A percentile compares a stretch with the other conserved stretches of the same genome.
phyloP scores from a whole-genome alignment of 2,113 vertebrate species.

The Callopanchax toddi region DNA sequence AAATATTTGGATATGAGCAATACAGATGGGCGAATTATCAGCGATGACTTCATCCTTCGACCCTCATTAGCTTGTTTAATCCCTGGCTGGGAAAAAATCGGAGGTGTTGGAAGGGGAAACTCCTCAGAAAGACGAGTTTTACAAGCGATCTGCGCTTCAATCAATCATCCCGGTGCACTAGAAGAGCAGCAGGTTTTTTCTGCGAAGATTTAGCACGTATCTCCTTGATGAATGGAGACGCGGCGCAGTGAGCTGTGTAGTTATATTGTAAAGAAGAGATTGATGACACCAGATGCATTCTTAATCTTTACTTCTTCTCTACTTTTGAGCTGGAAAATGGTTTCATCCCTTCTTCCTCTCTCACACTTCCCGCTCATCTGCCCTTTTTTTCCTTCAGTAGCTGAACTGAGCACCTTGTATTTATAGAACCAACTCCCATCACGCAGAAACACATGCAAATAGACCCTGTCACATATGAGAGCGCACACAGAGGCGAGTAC shows the following conservation, averaged over 20 bases:
- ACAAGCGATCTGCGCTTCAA: constrained; percentile 26
- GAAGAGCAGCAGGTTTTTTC: constrained; percentile 39
- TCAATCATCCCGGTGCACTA: constrained; percentile 46
- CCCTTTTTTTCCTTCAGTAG: constrained; percentile 41
- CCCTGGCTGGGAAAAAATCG: constrained; percentile 37
- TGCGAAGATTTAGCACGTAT: constrained; percentile 49
- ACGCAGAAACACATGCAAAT: constrained; percentile 55
- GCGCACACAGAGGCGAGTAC: constrained; percentile 5
- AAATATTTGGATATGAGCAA: constrained; percentile 64
- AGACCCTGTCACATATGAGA: constrained; percentile 37
- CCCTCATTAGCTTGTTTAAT: constrained; percentile 53
- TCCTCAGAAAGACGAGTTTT: constrained; percentile 40
- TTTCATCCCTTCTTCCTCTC: constrained; percentile 28
- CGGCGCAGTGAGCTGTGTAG: constrained; percentile 38
- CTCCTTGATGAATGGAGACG: constrained; percentile 50
- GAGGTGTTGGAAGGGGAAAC: constrained; percentile 36
- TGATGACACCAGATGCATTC: constrained; percentile 44
- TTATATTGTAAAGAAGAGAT: constrained; percentile 52
- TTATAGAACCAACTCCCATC: constrained; percentile 71
- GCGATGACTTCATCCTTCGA: constrained; percentile 40
- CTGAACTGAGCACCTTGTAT: constrained; percentile 72
- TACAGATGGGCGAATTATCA: constrained; percentile 53
- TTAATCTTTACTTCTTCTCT: constrained; percentile 41
- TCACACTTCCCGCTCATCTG: constrained; percentile 18
- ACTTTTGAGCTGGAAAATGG: constrained; percentile 23